A percentile compares a stretch with the other conserved stretches of the same genome.
phyloP scores from a whole-genome alignment of 2,888 invertebrate genomes.

The Cerastis leucographa region DNA sequence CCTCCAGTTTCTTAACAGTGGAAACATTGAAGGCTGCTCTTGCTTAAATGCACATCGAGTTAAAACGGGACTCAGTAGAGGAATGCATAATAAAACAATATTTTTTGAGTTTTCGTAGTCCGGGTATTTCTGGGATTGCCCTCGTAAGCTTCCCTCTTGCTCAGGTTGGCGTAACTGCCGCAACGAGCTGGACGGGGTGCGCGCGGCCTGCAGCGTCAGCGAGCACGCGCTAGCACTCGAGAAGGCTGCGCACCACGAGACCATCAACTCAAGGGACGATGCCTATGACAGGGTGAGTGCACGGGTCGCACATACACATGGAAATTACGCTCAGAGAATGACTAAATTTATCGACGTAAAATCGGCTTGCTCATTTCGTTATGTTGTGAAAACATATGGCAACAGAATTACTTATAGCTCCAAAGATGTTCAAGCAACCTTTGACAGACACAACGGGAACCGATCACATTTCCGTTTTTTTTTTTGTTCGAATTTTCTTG shows the following conservation, averaged over 20 bases:
- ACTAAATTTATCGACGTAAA: not conserved
- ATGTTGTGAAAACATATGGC: not conserved
- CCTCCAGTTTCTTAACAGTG: too few species aligned
- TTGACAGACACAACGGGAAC: not conserved
- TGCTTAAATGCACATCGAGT: too few species aligned
- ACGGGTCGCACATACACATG: not conserved
- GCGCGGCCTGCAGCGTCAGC: conserved; percentile 71
- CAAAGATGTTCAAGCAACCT: not conserved
- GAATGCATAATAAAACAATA: too few species aligned
- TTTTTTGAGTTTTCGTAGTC: not conserved
- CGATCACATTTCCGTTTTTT: too few species aligned
- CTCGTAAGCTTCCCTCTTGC: not conserved
- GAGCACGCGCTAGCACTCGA: conserved; percentile 79
- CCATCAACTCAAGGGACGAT: conserved; percentile 75
- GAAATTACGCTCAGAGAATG: not conserved
- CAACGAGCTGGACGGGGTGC: conserved; percentile 82
- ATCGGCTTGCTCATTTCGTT: not conserved
- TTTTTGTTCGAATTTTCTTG: too few species aligned
- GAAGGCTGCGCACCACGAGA: conserved; percentile 76
- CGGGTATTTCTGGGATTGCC: not conserved
- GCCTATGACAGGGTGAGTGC: conserved; percentile 73
- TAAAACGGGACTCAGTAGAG: too few species aligned
- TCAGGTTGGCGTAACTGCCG: conserved; percentile 86
- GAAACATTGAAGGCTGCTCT: too few species aligned
- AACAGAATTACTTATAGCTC: not conserved